Base-by-base conservation (phyloP, 1,140 invertebrate species). In the Trichomalopsis sarcophagae region DNA sequence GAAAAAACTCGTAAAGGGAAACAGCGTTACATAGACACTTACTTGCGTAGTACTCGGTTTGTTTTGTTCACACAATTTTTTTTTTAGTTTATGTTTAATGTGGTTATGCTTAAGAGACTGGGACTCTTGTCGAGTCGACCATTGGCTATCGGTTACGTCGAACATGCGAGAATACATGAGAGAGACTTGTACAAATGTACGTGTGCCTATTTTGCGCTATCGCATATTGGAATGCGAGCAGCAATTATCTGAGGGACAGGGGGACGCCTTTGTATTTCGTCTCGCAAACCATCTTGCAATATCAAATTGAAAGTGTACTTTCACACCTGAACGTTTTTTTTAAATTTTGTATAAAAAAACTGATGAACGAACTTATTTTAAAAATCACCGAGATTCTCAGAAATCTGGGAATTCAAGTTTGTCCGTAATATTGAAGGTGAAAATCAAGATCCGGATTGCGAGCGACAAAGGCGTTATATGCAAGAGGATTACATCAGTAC, bases 1-100 rank as follows among this genome's bases (percentile, higher is more conserved):
- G 86, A 88, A 87, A 90, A 90, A 90, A 88, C 87, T 89, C 85
- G 86, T 87, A 87, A 86, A 86, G 88, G 82, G 83, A 87, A 89
- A 89, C 88, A 89, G 88, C 84, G 87, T 90, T 89, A 91, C 92
- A 94, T 86, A 92, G 92, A 91, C 91, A 93, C 86, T 91, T 92
- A 90, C 89, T 87, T 87, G 88, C 87, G 84, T 82, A 84, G 87
- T 81, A 87, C 78, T 82, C 44, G 17, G n/a, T 82, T 83, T 62
- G 55, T 82, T 85, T 82, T 86, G 62, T 40, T 82, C 81, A 86
- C 69, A 79, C 76, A 86, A 82, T 83, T 86, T 78, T 82, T 36
- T 27, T 85, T 76, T 81, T n/a, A 62, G 55, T 62, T 86, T 77
- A 82, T 74, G 74, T 69, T 86, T 82, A 82, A 62, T 62, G 55